Conservation (phyloP, 1,140 invertebrate species). For the Physella acuta region DNA sequence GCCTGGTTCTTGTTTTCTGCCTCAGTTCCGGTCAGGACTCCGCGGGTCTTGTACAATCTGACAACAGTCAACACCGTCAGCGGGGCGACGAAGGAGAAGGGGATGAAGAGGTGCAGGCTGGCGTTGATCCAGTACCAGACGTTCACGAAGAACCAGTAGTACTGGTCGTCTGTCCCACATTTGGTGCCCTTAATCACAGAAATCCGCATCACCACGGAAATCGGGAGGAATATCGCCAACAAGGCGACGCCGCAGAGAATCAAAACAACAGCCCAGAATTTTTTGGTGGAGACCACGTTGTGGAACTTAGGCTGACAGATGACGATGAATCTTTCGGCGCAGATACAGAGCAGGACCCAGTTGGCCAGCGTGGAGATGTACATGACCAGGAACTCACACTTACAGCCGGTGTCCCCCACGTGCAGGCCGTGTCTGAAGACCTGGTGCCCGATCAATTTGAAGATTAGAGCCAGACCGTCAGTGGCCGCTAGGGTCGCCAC, state of each 20-base stretch:
- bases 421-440: constrained; percentile 28
- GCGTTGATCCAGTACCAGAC: constrained; percentile 24
- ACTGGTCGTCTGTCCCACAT: not conserved
- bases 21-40: too few relatives aligned
- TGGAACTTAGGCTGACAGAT: constrained; percentile 38
- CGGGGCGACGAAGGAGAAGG: constrained; percentile 9
- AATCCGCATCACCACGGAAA: constrained; percentile 29
- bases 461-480: constrained; percentile 32
- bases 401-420: constrained; percentile 34
- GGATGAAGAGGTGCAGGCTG: constrained; percentile 20
- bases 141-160: not conserved
- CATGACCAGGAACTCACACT: not conserved
- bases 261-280: constrained; percentile 20
- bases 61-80: constrained; percentile 18
- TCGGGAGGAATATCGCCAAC: constrained; percentile 26
- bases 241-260: constrained; percentile 19
- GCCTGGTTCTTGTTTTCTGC: too few relatives aligned
- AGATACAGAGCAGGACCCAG: constrained; percentile 45
- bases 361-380: constrained; percentile 29
- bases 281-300: constrained; percentile 31
- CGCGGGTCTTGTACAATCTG: too few relatives aligned
- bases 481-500: constrained; percentile 39
- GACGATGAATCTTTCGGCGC: constrained; percentile 40
- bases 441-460: constrained; percentile 38
- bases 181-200: not conserved